Percentiles rank a stretch among this genome's conserved stretches.
phyloP scores from a whole-genome alignment of 1,140 invertebrate species.

The Aphis craccivora region DNA sequence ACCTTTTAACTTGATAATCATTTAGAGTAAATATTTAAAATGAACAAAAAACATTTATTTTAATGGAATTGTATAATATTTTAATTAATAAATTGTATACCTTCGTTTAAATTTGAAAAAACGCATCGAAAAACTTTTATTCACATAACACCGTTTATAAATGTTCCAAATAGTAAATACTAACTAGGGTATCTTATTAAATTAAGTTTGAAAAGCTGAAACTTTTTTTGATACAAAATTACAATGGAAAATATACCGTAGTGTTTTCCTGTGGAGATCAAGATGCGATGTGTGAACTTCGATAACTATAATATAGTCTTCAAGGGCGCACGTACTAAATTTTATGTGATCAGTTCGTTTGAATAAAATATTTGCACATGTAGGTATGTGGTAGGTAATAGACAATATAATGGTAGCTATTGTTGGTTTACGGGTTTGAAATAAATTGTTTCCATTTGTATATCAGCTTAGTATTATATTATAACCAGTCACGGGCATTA shows the following conservation, averaged over 20 bases:
- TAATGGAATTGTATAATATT: background rate
- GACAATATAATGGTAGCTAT: too few species aligned
- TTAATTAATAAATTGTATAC: background rate
- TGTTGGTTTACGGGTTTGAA: too few species aligned
- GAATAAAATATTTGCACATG: background rate
- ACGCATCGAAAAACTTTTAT: background rate
- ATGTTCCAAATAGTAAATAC: background rate
- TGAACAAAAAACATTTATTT: background rate
- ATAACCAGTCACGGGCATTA: background rate
- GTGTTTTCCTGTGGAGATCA: background rate
- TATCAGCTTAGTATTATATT: background rate
- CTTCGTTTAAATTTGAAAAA: background rate
- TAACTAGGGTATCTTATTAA: background rate
- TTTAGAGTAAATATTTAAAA: background rate
- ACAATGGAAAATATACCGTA: background rate
- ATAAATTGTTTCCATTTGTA: background rate
- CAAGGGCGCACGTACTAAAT: background rate
- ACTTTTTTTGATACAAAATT: background rate
- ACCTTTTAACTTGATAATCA: background rate
- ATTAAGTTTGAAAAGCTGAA: background rate
- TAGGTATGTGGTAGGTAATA: too few species aligned
- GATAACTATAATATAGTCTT: background rate
- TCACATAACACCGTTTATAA: background rate
- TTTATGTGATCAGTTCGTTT: background rate
- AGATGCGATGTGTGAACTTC: background rate